These are phyloP conservation scores for Thalassoma bifasciatum DNA, from an alignment of 2,113 vertebrate species.

Conservation along the genomic window DNA sequence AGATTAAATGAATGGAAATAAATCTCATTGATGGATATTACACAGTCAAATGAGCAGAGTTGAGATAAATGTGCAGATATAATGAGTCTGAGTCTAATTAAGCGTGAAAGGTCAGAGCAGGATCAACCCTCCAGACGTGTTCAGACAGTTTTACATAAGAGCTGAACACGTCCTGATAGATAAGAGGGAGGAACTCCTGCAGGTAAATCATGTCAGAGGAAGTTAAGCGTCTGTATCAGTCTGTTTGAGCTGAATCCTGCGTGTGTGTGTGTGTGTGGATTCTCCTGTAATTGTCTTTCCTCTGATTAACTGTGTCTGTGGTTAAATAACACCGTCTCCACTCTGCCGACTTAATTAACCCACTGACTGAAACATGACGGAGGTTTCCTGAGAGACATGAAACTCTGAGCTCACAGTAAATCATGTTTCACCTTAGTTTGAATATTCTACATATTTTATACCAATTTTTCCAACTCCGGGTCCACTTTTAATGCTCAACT, in stretches of 20 bases:
- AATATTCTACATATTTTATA: too few species aligned
- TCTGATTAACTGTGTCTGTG: constrained; percentile 55
- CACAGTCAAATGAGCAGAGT: too few species aligned
- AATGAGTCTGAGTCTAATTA: too few species aligned
- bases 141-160: neutral
- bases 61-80: too few species aligned
- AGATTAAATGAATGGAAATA: too few species aligned
- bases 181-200: constrained; percentile 1
- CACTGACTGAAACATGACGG: constrained; percentile 25
- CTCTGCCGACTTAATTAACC: constrained; percentile 71
- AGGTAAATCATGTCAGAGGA: constrained; percentile 51
- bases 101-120: neutral
- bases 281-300: constrained; percentile 12
- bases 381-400: constrained; percentile 47
- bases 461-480: too few species aligned
- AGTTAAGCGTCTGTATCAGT: neutral
- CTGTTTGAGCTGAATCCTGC: neutral
- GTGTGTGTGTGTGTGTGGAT: too few species aligned
- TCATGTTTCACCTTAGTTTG: too few species aligned
- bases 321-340: constrained; percentile 62
- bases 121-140: neutral
- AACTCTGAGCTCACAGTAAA: constrained; percentile 25
- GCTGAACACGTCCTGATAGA: neutral
- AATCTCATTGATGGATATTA: too few species aligned
- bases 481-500: too few species aligned